Conservation (phyloP, 2,888 invertebrate genomes). For the Callyntrura sp. region DNA sequence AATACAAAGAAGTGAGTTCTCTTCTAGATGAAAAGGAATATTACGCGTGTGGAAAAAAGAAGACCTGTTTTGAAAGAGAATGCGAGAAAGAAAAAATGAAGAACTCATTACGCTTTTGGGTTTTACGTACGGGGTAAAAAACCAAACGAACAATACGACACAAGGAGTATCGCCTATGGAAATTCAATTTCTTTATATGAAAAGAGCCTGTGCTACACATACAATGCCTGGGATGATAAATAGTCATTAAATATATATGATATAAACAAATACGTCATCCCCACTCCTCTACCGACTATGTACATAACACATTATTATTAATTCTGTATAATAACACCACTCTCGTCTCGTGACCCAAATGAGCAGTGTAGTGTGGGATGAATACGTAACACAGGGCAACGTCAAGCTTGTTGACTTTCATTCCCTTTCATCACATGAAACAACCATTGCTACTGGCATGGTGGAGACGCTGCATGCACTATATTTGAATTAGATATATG, state of each 20-base stretch:
- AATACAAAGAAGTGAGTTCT: slow-evolving; percentile 34
- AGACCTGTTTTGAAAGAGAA: too few relatives aligned
- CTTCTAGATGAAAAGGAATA: slow-evolving; percentile 15
- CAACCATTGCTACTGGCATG: background rate
- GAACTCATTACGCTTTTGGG: slow-evolving; percentile 47
- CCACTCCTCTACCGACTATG: background rate
- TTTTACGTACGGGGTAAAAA: slow-evolving; percentile 38
- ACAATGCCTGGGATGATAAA: background rate
- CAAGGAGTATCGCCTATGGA: background rate
- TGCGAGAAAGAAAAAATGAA: background rate
- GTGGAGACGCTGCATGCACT: background rate
- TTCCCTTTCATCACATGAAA: slow-evolving; percentile 43
- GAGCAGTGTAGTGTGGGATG: slow-evolving; percentile 55
- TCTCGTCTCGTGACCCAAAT: slow-evolving; percentile 47
- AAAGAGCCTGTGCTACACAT: background rate
- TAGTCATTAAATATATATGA: slow-evolving; percentile 14
- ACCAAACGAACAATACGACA: background rate
- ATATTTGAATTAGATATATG: background rate
- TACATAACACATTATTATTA: slow-evolving; percentile 11
- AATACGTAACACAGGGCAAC: slow-evolving; percentile 21
- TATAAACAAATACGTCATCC: background rate
- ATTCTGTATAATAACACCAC: slow-evolving; percentile 30
- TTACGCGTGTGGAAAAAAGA: too few relatives aligned
- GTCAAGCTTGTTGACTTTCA: slow-evolving; percentile 52
- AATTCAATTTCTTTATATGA: background rate